Evolutionary conservation across 2,797 vertebrate genomes (phyloP), one percentile per base, ranked within the genome.

Genomic region (Notolabrus celidotus): DNA sequence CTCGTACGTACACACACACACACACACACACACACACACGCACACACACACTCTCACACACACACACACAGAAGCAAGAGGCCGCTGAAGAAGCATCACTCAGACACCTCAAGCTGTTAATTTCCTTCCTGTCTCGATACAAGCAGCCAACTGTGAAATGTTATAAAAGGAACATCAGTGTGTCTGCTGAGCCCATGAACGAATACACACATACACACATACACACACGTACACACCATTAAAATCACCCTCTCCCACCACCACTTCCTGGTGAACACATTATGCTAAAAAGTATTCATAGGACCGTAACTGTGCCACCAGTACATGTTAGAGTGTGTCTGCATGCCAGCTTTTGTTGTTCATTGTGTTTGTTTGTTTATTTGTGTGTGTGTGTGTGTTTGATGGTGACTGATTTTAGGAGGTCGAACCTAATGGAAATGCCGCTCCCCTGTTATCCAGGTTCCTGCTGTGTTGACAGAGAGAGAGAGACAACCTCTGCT

Each of bases 61-160:
- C 56, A 23, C 63, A 49, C 33, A 75, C 25, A 52, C 16, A 69
- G 34, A 55, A 72, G 55, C 66, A 7, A 34, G 61, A 63, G 82
- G 71, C 73, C 71, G 71, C 70, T 71, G 77, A 85, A 67, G 75
- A 71, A 53, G 68, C 52, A 79, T 80, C 82, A 72, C 65, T 81
- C 78, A 87, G 61, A 78, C 84, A 84, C 84, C 79, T 80, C 85
- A 85, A 85, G 88, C 85, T 88, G 84, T 85, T 85, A 43, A 72
- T 83, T 85, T 83, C 60, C 77, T 77, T 81, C 79, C 84, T 74
- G 79, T 82, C 79, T 77, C 54, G 62, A 78, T 82, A 71, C 74
- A 62, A 64, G 78, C 80, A 83, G 80, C 80, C 82, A 74, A 82
- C 72, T 80, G 80, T 78, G 80, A 88, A 90, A 86, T 84, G 71